phyloP scores from a whole-genome alignment of 1,140 invertebrate genomes.

The Zaprionus gabonicus region DNA sequence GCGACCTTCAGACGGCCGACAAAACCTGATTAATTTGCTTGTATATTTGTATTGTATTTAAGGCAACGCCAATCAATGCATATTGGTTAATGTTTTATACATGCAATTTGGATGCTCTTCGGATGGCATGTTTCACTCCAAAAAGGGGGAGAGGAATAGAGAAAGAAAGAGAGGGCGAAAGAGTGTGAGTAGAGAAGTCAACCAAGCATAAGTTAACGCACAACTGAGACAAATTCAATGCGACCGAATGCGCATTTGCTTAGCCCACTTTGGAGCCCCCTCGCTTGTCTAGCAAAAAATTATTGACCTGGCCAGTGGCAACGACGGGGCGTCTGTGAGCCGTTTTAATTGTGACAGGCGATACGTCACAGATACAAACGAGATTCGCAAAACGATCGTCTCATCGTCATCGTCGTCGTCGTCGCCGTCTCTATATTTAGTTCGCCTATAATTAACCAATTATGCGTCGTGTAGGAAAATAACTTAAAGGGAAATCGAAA shows the following conservation, averaged over 20 bases:
- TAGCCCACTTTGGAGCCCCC: conserved; percentile 60
- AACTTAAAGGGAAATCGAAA: conserved; percentile 22
- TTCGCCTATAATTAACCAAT: conserved; percentile 66
- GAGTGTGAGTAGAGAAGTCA: neutral
- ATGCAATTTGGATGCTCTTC: conserved; percentile 61
- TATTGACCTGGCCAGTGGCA: conserved; percentile 30
- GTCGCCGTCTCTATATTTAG: conserved; percentile 25
- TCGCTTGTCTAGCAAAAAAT: conserved; percentile 15
- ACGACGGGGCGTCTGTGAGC: conserved; percentile 38
- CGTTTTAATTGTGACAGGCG: conserved; percentile 54
- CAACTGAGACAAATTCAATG: conserved; percentile 56
- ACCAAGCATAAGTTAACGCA: neutral
- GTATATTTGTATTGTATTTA: conserved; percentile 35
- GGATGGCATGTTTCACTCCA: conserved; percentile 63
- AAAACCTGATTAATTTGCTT: conserved; percentile 54
- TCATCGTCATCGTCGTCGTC: conserved; percentile 20
- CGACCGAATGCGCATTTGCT: conserved; percentile 59
- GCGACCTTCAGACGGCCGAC: conserved; percentile 45
- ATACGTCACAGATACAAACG: conserved; percentile 35
- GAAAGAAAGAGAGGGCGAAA: neutral
- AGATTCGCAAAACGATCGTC: conserved; percentile 41
- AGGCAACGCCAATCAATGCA: conserved; percentile 48
- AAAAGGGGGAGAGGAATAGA: neutral
- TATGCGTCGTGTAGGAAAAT: conserved; percentile 35
- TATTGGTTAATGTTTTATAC: conserved; percentile 63